A percentile compares a stretch with the other conserved stretches of the same genome.
phyloP scores from a whole-genome alignment of 2,113 vertebrate genomes.

The Todiramphus chloris region DNA sequence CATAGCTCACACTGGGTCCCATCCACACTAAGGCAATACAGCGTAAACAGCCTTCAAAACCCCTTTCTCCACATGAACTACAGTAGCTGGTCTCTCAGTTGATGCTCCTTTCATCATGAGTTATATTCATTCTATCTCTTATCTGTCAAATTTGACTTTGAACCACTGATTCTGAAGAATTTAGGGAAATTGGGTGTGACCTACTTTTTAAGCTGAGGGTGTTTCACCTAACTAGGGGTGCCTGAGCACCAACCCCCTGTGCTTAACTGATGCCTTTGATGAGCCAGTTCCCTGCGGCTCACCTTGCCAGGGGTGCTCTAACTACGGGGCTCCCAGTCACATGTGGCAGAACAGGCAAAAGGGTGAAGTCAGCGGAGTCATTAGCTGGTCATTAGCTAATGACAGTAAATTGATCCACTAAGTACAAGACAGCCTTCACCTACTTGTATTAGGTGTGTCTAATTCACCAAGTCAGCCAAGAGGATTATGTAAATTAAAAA shows the following conservation, averaged over 20 bases:
- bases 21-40: not conserved
- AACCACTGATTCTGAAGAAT: not conserved
- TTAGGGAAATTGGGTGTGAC: not conserved
- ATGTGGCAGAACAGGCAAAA: not conserved
- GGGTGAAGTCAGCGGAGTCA: not conserved
- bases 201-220: not conserved
- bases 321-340: rapidly evolving
- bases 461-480: not conserved
- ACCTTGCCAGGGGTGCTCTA: not conserved
- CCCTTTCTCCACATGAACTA: not conserved
- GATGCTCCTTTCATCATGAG: not conserved
- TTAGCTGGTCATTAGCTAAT: slow-evolving; percentile 7
- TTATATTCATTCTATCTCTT: not conserved
- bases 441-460: not conserved
- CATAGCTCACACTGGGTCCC: not conserved
- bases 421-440: not conserved
- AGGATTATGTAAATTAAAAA: not conserved
- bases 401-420: not conserved
- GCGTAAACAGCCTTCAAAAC: not conserved
- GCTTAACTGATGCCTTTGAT: not conserved
- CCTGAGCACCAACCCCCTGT: not conserved
- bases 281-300: not conserved
- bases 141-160: not conserved
- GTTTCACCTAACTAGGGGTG: not conserved
- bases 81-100: not conserved